Percentiles rank a stretch among this genome's conserved stretches.
phyloP scores from a whole-genome alignment of 2,113 vertebrate genomes.

The Rhineura floridana region DNA sequence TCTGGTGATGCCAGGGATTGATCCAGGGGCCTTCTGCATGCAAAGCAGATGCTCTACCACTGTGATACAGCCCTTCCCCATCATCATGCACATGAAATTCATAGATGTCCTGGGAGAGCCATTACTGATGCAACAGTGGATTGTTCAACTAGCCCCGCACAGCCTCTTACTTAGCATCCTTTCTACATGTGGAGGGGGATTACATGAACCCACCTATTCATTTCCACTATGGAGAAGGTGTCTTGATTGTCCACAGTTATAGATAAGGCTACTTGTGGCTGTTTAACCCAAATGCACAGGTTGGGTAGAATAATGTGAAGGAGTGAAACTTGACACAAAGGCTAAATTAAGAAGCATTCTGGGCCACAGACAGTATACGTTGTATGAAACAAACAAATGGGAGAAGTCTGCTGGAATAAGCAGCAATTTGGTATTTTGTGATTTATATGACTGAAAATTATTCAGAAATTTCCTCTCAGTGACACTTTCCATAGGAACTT shows the following conservation, averaged over 20 bases:
- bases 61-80: too few species aligned
- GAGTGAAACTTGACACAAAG: neutral
- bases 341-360: neutral
- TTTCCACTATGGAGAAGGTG: neutral
- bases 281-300: neutral
- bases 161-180: too few species aligned
- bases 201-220: neutral
- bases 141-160: too few species aligned
- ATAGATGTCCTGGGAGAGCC: too few species aligned
- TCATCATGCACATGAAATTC: too few species aligned
- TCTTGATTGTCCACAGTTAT: neutral
- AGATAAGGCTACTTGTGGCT: neutral
- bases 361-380: too few species aligned
- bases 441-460: neutral
- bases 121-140: too few species aligned
- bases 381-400: neutral
- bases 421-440: neutral
- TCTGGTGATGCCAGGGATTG: too few species aligned
- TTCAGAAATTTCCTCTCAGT: slow-evolving; percentile 7
- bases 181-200: too few species aligned
- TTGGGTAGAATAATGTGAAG: neutral
- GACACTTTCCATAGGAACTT: neutral
- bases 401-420: neutral
- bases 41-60: too few species aligned
- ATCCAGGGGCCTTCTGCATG: too few species aligned